Conservation (phyloP, 92 coral and sea anemone genomes). For the Scolanthus callimorphus region DNA sequence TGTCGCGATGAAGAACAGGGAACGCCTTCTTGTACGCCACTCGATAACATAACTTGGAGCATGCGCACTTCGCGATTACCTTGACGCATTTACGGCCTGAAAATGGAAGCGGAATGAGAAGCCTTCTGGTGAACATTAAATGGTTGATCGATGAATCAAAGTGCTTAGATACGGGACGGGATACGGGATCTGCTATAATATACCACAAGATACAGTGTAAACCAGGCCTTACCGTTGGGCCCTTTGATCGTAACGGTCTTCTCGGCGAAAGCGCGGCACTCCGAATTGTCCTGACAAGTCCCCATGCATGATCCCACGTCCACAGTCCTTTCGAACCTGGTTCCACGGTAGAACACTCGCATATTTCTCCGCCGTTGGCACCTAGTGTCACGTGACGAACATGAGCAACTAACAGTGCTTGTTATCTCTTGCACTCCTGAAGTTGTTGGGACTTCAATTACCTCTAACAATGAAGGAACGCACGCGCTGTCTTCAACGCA, state of each 20-base stretch:
- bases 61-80: constrained; percentile 54
- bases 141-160: no score
- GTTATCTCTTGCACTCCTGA: constrained; percentile 44
- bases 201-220: no score
- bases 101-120: background rate
- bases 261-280: constrained; percentile 50
- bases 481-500: constrained; percentile 56
- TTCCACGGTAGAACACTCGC: constrained; percentile 48
- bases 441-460: constrained; percentile 32
- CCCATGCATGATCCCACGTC: constrained; percentile 73
- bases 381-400: constrained; percentile 33
- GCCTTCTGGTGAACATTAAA: no score
- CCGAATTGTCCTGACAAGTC: constrained; percentile 31
- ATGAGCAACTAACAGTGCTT: constrained; percentile 55
- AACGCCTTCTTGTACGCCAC: constrained; percentile 55
- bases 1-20: constrained; percentile 16
- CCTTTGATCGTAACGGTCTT: constrained; percentile 57
- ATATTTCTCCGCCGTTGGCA: constrained; percentile 47
- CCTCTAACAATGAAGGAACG: constrained; percentile 41
- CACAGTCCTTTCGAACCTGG: constrained; percentile 51
- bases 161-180: no score
- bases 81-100: constrained; percentile 59
- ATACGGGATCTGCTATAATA: no score
- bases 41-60: constrained; percentile 54
- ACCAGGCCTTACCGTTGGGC: constrained; percentile 72